Evolutionary conservation across 1,140 invertebrate species (phyloP).

Genomic region (Pentalonia nigronervosa): DNA sequence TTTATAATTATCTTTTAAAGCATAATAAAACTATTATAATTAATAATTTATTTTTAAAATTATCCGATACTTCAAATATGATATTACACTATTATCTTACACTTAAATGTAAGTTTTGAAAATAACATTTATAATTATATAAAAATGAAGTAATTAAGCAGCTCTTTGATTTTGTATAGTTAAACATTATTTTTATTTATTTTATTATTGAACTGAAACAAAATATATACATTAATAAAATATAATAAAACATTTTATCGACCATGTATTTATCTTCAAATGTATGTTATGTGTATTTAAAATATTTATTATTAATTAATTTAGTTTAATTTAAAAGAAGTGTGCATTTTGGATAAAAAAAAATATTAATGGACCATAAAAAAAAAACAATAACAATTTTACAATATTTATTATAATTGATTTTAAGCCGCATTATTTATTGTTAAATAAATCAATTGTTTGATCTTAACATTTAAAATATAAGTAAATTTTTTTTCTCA

Average conservation of each 20-base stretch:
- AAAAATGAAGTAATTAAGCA: background rate
- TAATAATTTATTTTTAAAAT: background rate
- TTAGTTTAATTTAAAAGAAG: background rate
- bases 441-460: no score
- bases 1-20: background rate
- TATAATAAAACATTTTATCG: background rate
- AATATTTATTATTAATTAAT: background rate
- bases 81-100: background rate
- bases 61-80: background rate
- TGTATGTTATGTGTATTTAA: no score
- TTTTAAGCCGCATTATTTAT: background rate
- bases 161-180: background rate
- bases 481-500: no score
- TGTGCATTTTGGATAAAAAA: background rate
- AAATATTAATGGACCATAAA: background rate
- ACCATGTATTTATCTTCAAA: no score
- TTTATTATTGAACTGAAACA: background rate
- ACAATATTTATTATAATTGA: background rate
- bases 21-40: background rate
- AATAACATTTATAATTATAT: background rate
- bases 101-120: background rate
- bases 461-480: no score
- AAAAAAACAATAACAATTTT: background rate
- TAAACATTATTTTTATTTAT: background rate
- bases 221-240: background rate